Conservation (phyloP, 2,888 invertebrate genomes). For the Stratiomys singularior region DNA sequence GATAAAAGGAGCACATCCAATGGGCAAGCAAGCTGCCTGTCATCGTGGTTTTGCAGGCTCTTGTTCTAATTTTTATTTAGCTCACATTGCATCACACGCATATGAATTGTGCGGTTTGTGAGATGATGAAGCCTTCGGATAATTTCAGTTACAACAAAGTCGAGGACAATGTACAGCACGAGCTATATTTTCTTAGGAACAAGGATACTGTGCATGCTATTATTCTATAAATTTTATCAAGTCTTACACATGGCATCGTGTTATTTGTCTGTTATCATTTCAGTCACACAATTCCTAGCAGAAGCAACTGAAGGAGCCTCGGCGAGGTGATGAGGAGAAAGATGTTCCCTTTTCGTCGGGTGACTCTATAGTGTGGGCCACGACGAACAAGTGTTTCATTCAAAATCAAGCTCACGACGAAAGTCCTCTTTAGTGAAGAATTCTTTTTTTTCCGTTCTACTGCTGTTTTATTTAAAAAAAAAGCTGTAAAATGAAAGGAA, state of each 20-base stretch:
- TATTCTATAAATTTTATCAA: too few species aligned
- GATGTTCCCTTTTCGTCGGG: background rate
- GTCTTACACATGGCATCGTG: background rate
- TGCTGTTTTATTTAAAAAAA: constrained; percentile 15
- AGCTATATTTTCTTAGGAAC: too few species aligned
- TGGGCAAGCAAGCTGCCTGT: too few species aligned
- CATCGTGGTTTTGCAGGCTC: too few species aligned
- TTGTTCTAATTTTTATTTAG: too few species aligned
- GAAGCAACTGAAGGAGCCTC: background rate
- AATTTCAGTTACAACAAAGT: too few species aligned
- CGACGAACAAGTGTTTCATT: constrained; percentile 16
- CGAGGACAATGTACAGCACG: too few species aligned
- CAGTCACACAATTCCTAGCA: background rate
- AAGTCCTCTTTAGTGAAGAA: constrained; percentile 30
- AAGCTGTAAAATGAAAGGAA: constrained; percentile 2
- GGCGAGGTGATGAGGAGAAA: background rate
- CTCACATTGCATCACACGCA: too few species aligned
- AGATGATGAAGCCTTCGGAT: too few species aligned
- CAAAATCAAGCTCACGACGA: constrained; percentile 7
- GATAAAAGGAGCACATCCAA: too few species aligned
- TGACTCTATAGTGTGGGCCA: background rate
- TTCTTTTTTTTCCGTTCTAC: constrained; percentile 15
- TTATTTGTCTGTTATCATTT: background rate
- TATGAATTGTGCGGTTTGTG: too few species aligned
- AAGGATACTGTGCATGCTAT: too few species aligned